phyloP scores from a whole-genome alignment of 2,888 invertebrate species.

The Papilio gigon region DNA sequence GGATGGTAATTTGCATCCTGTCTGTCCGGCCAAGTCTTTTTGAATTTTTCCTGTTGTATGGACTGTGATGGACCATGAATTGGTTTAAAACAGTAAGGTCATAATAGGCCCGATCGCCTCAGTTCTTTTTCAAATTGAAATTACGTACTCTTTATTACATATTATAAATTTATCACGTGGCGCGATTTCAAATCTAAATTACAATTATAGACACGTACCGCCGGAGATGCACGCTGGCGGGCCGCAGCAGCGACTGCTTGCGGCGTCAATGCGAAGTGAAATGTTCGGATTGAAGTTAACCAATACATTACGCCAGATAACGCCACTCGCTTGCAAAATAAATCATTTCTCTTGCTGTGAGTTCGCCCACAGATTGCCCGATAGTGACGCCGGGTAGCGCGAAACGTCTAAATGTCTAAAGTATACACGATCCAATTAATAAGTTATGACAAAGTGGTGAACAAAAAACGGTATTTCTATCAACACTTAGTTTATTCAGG shows the following conservation, averaged over 20 bases:
- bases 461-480: too few species aligned
- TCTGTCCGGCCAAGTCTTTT: neutral
- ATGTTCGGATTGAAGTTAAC: conserved; percentile 6
- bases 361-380: neutral
- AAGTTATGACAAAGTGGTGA: too few species aligned
- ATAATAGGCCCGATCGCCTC: too few species aligned
- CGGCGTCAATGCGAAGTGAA: conserved; percentile 2
- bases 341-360: neutral
- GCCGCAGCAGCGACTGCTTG: neutral
- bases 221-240: neutral
- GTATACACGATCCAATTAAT: too few species aligned
- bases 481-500: too few species aligned
- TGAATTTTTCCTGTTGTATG: neutral
- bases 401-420: neutral
- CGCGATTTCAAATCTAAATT: neutral
- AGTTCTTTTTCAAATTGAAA: too few species aligned
- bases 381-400: neutral
- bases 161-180: neutral
- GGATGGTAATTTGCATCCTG: conserved; percentile 12
- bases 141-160: too few species aligned
- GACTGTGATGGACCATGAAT: neutral
- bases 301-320: conserved; percentile 8
- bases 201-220: neutral
- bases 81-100: neutral
- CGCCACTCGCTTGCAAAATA: neutral